Evolutionary conservation across 2,888 invertebrate species (phyloP).

Genomic region (Tinea pellionella): DNA sequence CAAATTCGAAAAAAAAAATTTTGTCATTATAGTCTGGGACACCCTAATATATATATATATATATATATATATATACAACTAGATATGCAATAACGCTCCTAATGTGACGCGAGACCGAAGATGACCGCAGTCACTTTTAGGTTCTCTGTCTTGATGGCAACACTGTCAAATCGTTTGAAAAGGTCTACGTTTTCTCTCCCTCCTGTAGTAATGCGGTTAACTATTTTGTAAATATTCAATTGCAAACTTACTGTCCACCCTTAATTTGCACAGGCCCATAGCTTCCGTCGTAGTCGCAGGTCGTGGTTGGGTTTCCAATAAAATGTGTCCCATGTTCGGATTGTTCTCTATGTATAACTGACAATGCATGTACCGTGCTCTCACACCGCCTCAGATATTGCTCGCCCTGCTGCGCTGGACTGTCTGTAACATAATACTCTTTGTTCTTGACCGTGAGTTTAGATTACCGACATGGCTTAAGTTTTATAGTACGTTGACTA

Average conservation of each 20-base stretch:
- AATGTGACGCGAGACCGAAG: too few species aligned
- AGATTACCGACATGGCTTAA: background rate
- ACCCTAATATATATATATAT: too few species aligned
- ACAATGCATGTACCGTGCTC: conserved; percentile 68
- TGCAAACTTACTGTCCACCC: conserved; percentile 1
- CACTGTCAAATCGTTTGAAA: too few species aligned
- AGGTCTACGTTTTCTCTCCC: too few species aligned
- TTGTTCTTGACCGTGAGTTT: background rate
- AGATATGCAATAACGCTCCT: too few species aligned
- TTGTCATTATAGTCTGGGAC: too few species aligned
- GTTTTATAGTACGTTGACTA: background rate
- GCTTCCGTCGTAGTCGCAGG: conserved; percentile 76
- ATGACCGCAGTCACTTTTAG: too few species aligned
- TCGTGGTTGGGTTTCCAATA: conserved; percentile 56
- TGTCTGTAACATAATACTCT: conserved; percentile 37
- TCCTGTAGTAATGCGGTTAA: too few species aligned
- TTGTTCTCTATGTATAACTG: conserved; percentile 62
- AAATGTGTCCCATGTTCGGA: conserved; percentile 70
- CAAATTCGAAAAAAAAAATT: too few species aligned
- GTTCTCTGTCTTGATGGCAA: too few species aligned
- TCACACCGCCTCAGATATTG: conserved; percentile 76
- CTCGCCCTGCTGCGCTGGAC: conserved; percentile 48
- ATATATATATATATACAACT: too few species aligned
- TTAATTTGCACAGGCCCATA: conserved; percentile 67
- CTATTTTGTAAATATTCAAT: background rate